Evolutionary conservation across 2,113 vertebrate genomes (phyloP).

Genomic region (Lanius collurio): DNA sequence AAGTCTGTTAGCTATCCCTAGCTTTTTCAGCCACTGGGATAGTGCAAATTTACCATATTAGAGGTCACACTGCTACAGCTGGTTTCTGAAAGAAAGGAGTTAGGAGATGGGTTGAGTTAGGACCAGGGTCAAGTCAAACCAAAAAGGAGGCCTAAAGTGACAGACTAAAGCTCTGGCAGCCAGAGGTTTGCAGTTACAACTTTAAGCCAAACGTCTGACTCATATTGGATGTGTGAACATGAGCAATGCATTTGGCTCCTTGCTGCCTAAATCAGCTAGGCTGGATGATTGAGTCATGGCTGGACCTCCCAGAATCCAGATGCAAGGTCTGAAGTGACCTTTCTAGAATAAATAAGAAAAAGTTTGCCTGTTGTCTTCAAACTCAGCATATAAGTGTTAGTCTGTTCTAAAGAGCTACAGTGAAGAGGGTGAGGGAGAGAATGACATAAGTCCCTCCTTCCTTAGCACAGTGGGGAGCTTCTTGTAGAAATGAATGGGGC

Average conservation of each 20-base stretch:
- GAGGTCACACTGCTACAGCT: not conserved
- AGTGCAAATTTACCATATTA: rapidly evolving
- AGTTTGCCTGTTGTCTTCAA: not conserved
- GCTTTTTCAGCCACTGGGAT: not conserved
- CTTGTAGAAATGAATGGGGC: constrained; percentile 19
- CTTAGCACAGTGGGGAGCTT: not conserved
- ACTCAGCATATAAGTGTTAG: not conserved
- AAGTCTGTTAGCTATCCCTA: not conserved
- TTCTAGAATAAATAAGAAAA: constrained; percentile 41
- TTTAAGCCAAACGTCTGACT: constrained; percentile 51
- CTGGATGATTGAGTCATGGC: constrained; percentile 29
- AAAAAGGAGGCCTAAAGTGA: not conserved
- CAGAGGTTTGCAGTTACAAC: not conserved
- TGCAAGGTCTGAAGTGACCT: constrained; percentile 26
- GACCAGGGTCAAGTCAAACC: not conserved
- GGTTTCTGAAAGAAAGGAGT: not conserved
- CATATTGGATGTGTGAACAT: constrained; percentile 37
- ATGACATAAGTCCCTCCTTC: not conserved
- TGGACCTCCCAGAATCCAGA: constrained; percentile 43
- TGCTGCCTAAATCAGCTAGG: constrained; percentile 21
- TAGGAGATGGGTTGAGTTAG: not conserved
- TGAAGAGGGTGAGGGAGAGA: not conserved
- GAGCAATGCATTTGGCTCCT: constrained; percentile 46
- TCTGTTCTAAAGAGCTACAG: not conserved
- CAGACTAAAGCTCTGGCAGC: not conserved